phyloP scores from a whole-genome alignment of 2,888 invertebrate species.

The Tetrapedia diversipes region DNA sequence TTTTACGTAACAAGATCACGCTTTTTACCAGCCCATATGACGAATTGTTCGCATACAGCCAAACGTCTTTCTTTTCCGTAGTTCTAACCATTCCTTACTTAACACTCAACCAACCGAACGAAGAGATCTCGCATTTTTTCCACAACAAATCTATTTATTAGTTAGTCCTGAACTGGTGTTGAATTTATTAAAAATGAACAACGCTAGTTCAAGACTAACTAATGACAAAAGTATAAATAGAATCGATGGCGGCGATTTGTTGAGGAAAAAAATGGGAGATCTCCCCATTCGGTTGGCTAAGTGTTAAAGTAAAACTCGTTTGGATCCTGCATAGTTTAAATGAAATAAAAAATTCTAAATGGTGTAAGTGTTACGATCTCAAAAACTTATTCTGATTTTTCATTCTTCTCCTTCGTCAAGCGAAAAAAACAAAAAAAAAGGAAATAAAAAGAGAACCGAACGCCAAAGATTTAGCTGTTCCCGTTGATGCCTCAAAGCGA shows the following conservation, averaged over 20 bases:
- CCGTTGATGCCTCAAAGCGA: background rate
- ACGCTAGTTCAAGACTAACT: no score
- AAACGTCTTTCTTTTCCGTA: background rate
- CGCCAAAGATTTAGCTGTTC: background rate
- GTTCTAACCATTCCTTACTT: constrained; percentile 11
- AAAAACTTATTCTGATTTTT: background rate
- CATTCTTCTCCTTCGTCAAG: background rate
- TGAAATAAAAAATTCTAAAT: background rate
- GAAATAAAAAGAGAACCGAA: background rate
- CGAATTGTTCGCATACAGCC: background rate
- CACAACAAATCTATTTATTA: no score
- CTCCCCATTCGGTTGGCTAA: no score
- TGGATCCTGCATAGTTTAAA: background rate
- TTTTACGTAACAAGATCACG: constrained; percentile 6
- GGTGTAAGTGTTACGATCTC: background rate
- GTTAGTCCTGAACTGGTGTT: no score
- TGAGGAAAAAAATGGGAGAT: no score
- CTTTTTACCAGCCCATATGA: background rate
- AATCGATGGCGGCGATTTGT: no score
- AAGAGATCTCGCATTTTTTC: no score
- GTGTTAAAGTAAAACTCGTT: constrained; percentile 5
- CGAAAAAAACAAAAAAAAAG: constrained; percentile 7
- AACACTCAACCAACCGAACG: no score
- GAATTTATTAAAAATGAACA: no score
- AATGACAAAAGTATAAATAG: no score